Evolutionary conservation across 2,888 invertebrate species (phyloP).

Genomic region (Celastrina argiolus): DNA sequence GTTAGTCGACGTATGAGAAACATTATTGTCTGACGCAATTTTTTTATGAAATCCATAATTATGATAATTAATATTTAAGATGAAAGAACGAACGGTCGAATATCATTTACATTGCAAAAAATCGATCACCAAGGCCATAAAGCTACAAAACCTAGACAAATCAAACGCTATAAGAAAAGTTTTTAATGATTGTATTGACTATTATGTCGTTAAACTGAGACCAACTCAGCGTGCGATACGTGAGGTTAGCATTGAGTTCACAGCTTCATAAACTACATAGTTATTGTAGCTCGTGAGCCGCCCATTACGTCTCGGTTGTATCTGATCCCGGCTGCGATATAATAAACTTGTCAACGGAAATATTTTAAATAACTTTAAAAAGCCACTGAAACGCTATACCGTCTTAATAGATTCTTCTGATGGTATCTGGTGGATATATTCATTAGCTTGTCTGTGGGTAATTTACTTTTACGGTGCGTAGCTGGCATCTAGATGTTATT

Average conservation of each 20-base stretch:
- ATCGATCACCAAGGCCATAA: too few relatives aligned
- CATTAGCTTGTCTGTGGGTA: neutral
- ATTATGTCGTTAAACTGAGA: too few relatives aligned
- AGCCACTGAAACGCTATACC: neutral
- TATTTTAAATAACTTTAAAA: constrained; percentile 10
- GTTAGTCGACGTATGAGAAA: too few relatives aligned
- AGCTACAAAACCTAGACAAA: too few relatives aligned
- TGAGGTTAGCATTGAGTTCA: neutral
- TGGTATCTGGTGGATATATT: neutral
- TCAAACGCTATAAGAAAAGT: too few relatives aligned
- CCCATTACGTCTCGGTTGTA: neutral
- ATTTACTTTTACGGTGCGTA: neutral
- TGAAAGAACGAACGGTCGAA: too few relatives aligned
- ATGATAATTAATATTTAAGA: too few relatives aligned
- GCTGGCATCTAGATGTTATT: neutral
- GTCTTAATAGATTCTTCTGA: neutral
- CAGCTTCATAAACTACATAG: neutral
- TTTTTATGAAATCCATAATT: too few relatives aligned
- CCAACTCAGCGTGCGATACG: neutral
- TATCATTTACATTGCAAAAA: too few relatives aligned
- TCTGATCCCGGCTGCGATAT: neutral
- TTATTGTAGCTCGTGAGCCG: neutral
- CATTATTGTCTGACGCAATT: too few relatives aligned
- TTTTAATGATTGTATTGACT: too few relatives aligned
- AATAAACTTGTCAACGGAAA: constrained; percentile 1